These are phyloP conservation scores for Oxygymnocypris stewartii DNA, from an alignment of 2,113 vertebrate species.

Conservation along the genomic window DNA sequence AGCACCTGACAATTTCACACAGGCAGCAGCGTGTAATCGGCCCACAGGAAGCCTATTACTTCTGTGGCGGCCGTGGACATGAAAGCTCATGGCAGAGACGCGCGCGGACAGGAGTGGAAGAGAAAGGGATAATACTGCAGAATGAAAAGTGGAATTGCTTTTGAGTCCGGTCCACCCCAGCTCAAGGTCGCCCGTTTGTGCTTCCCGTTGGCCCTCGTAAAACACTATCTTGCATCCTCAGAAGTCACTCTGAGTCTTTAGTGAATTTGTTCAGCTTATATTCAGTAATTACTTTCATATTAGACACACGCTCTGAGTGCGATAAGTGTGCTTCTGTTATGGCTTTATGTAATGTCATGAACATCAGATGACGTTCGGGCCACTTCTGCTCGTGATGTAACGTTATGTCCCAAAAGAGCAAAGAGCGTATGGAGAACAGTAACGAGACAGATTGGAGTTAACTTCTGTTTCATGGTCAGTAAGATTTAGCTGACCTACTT, in stretches of 20 bases:
- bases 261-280: conserved; percentile 2
- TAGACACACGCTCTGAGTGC: background rate
- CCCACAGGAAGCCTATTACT: conserved; percentile 24
- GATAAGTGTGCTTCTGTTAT: conserved; percentile 19
- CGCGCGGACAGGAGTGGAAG: background rate
- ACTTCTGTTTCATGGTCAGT: conserved; percentile 22
- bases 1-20: conserved; percentile 12
- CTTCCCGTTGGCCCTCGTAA: conserved; percentile 6
- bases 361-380: conserved; percentile 8
- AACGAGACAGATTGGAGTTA: background rate
- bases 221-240: conserved; percentile 10
- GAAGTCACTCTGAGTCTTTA: background rate
- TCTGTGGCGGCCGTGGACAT: background rate
- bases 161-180: background rate
- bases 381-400: conserved; percentile 34
- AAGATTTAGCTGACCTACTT: conserved; percentile 27
- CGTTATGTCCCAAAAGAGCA: conserved; percentile 4
- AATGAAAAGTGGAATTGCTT: conserved; percentile 13
- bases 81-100: background rate
- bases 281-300: conserved; percentile 3
- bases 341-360: conserved; percentile 19
- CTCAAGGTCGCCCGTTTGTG: background rate
- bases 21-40: conserved; percentile 16
- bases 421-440: background rate
- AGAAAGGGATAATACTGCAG: background rate